Base-by-base conservation (phyloP, 1,140 invertebrate genomes). In the Zaprionus ghesquierei region DNA sequence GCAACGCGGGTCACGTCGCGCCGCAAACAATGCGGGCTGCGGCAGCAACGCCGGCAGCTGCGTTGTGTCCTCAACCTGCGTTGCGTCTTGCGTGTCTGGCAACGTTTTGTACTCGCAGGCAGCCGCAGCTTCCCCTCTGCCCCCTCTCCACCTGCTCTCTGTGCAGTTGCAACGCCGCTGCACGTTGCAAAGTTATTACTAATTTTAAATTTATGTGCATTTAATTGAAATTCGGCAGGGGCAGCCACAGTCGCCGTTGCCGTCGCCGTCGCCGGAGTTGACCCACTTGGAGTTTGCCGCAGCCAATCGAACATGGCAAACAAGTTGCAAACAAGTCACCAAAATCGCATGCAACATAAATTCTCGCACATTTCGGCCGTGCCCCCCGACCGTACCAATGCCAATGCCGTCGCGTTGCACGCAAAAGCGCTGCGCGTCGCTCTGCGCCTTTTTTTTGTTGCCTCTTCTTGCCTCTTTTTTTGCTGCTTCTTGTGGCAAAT, bases 151-250 rank as follows among this genome's bases (percentile, higher is more conserved):
- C n/a, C n/a, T n/a, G n/a, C n/a, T n/a, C n/a, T 20, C 12, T 25
- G 15, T 51, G 46, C 9, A 13, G 18, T 22, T 50, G 68, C 44
- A 50, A 35, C 22, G 15, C 22, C 29, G 44, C 18, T 25, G 53
- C 46, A 69, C 81, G 81, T 81, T 81, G 60, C 79, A 51, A 60
- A 87, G 84, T 86, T 86, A 86, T 86, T 87, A 86, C 81, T 87
- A 87, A 86, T 86, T 86, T 86, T 87, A 82, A 86, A 86, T 87
- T 87, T 87, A 87, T 87, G 82, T 89, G 82, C 82, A 87, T 87
- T 89, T 87, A 89, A 89, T 87, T 87, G 82, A 87, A 87, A 89
- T 87, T 76, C 79, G 79, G 79, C 79, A 82, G 76, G 49, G 75
- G 61, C 75, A 49, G 13, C 27, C 59, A 15, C 41, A 61, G 61